Evolutionary conservation across 2,797 vertebrate genomes (phyloP), one percentile per base, ranked within the genome.

Genomic region (Coracias cyanogaster): DNA sequence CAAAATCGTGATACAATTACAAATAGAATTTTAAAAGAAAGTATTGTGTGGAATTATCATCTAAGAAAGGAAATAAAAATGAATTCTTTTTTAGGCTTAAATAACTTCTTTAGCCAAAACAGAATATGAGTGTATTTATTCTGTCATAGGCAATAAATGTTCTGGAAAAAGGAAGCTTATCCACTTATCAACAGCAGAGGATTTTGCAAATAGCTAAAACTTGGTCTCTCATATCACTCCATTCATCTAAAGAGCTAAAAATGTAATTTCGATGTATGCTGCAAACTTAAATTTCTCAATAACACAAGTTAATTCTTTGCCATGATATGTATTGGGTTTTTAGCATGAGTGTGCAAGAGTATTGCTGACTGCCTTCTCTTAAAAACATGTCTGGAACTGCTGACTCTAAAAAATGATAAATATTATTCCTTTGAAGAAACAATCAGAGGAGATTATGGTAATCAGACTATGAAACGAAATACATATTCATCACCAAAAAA

Each of bases 391-490:
- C 66, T 62, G 87, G 83, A 92, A 85, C 55, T 80, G 84, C 93
- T 96, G 92, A 97, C 96, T 97, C 96, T 80, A 89, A 91, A 93
- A 95, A 72, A 92, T 76, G 72, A 96, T 97, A 96, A 96, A 95
- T 96, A 95, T 65, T 88, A 90, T 55, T 92, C 83, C 64, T 89
- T 94, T 97, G 90, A 97, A 96, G 97, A 97, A 97, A 97, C 97
- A 98, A 97, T 92, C 33, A 96, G 86, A 96, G 54, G 28, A 95
- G 94, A 96, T 98, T 97, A 98, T 98, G 96, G 82, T 97, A 97
- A 97, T 96, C 96, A 95, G 94, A 93, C 85, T 57, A 43, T 78
- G 91, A 96, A 90, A 22, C 87, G 76, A 94, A 96, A 96, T 96
- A 94, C 86, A 97, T 94, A 96, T 94, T 96, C 71, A 93, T 84